Evolutionary conservation across 2,797 vertebrate genomes (phyloP).

Genomic region (Acrossocheilus fasciatus): DNA sequence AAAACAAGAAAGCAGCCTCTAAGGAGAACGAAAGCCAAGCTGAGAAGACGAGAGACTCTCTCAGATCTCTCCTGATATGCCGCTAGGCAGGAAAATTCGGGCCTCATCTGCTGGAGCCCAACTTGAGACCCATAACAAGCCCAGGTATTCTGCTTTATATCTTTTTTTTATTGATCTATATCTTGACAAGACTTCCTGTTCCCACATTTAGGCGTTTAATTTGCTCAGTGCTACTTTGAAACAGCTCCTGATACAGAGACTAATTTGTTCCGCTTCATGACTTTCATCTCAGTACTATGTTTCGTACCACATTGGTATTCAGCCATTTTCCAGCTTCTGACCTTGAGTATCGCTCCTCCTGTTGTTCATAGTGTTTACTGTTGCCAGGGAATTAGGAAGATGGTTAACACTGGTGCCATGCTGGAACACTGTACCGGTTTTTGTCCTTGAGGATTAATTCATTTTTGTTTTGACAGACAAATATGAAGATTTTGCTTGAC

Average conservation of each 20-base stretch:
- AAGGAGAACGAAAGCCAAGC: not conserved
- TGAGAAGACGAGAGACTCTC: not conserved
- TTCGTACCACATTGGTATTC: conserved; percentile 15
- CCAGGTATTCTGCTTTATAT: conserved; percentile 74
- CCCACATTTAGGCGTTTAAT: conserved; percentile 9
- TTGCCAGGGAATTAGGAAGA: conserved; percentile 74
- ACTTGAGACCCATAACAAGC: conserved; percentile 73
- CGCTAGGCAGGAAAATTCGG: conserved; percentile 67
- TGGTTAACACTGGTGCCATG: conserved; percentile 38
- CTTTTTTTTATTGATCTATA: conserved; percentile 22
- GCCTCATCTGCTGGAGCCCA: conserved; percentile 79
- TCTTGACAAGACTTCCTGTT: not conserved
- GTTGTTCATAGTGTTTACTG: conserved; percentile 69
- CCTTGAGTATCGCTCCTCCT: conserved; percentile 23
- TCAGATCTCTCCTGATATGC: conserved; percentile 62
- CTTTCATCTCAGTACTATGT: conserved; percentile 25
- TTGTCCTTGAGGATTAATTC: conserved; percentile 51
- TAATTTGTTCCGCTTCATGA: conserved; percentile 10
- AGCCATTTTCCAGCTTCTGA: conserved; percentile 26
- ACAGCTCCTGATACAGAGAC: not conserved
- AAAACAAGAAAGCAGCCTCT: conserved; percentile 32
- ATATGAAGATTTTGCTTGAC: conserved; percentile 32
- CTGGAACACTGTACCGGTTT: conserved; percentile 43
- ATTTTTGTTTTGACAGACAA: conserved; percentile 49
- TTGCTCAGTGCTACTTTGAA: not conserved